A percentile compares a stretch with the other conserved stretches of the same genome.
Evolutionary conservation across 2,888 invertebrate species (phyloP).

Genomic region (Rhaphigaster nebulosa): DNA sequence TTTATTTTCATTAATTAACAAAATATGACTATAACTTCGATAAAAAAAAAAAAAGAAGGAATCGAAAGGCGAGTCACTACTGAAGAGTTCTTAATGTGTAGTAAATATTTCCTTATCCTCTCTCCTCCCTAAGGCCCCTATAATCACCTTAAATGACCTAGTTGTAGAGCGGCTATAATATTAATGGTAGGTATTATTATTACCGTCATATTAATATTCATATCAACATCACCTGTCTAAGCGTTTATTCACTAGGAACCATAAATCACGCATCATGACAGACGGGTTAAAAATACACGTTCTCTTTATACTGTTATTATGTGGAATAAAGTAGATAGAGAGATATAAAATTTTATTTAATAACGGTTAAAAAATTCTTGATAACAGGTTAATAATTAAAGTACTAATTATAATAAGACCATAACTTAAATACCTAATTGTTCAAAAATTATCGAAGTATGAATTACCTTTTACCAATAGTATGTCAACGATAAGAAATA

Average conservation of each 20-base stretch:
- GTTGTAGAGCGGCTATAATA: background rate
- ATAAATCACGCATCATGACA: background rate
- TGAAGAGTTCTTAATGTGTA: background rate
- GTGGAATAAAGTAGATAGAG: background rate
- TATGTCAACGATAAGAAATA: no score
- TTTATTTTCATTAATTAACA: background rate
- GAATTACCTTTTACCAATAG: no score
- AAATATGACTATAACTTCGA: background rate
- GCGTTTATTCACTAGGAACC: background rate
- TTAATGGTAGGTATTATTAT: background rate
- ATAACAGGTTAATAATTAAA: no score
- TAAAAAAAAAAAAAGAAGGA: background rate
- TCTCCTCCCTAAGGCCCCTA: no score
- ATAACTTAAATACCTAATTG: no score
- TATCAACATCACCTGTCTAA: background rate
- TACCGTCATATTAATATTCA: background rate
- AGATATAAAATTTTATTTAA: background rate
- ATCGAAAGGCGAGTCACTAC: background rate
- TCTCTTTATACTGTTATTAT: background rate
- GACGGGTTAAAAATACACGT: background rate
- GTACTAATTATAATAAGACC: no score
- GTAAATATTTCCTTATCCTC: background rate
- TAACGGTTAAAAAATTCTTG: background rate
- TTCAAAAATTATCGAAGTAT: no score
- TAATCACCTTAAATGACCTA: background rate